Conservation (phyloP, 2,113 vertebrate genomes). For the Apeltes quadracus region DNA sequence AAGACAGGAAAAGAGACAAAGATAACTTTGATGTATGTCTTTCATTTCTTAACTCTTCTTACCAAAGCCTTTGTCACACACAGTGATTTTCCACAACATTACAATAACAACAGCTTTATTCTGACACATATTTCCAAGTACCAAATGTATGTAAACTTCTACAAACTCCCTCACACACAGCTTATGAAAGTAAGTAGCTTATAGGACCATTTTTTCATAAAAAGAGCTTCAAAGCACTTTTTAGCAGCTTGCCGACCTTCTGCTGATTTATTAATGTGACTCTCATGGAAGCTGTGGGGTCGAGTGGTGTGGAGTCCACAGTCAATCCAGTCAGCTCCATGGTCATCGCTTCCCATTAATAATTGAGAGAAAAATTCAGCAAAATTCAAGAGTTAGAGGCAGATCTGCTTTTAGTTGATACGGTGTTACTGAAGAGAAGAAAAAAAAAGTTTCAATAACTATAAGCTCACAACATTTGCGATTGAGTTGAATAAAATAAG, state of each 20-base stretch:
- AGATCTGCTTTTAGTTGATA: background rate
- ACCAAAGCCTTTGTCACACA: too few species aligned
- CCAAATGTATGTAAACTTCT: slow-evolving; percentile 53
- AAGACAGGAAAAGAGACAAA: too few species aligned
- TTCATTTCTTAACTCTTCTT: too few species aligned
- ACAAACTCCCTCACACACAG: slow-evolving; percentile 25
- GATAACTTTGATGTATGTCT: too few species aligned
- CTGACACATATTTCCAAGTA: slow-evolving; percentile 56
- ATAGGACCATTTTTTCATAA: slow-evolving; percentile 45
- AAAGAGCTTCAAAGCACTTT: slow-evolving; percentile 59
- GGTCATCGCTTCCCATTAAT: slow-evolving; percentile 6
- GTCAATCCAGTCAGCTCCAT: slow-evolving; percentile 40
- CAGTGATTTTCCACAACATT: background rate
- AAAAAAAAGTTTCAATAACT: too few species aligned
- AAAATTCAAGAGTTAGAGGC: background rate
- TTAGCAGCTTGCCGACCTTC: slow-evolving; percentile 54
- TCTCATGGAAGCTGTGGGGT: slow-evolving; percentile 32
- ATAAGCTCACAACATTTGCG: too few species aligned
- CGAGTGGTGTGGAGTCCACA: slow-evolving; percentile 19
- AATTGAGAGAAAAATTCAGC: slow-evolving; percentile 1
- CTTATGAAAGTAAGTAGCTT: slow-evolving; percentile 59
- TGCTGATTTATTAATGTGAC: slow-evolving; percentile 62
- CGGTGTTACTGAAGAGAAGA: too few species aligned
- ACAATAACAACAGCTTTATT: slow-evolving; percentile 44
- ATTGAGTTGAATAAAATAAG: too few species aligned